These are phyloP conservation scores for Salvelinus sp. DNA, from an alignment of 2,113 vertebrate genomes.

Conservation along the genomic window DNA sequence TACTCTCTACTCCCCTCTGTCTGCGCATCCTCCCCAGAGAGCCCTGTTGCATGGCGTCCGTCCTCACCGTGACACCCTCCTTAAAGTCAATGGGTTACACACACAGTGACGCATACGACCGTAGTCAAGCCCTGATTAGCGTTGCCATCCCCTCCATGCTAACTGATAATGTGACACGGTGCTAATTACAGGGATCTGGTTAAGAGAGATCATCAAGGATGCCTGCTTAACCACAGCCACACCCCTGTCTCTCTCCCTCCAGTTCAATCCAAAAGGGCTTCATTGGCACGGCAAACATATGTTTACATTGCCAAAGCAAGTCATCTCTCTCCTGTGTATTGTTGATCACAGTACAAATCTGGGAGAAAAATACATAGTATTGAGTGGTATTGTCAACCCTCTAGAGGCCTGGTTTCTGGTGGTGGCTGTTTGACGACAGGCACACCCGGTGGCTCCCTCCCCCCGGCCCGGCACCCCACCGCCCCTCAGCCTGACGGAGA, in stretches of 20 bases:
- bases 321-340: background rate
- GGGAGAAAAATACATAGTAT: background rate
- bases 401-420: constrained; percentile 25
- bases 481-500: background rate
- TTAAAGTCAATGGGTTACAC: too few relatives aligned
- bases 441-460: constrained; percentile 15
- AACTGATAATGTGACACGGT: background rate
- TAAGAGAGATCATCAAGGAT: background rate
- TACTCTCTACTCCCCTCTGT: too few relatives aligned
- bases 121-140: background rate
- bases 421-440: constrained; percentile 20
- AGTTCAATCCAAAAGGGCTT: background rate
- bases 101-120: too few relatives aligned
- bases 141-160: constrained; percentile 2
- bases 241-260: constrained; percentile 22
- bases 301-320: too few relatives aligned
- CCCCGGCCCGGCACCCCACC: background rate
- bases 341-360: background rate
- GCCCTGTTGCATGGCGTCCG: too few relatives aligned
- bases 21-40: too few relatives aligned
- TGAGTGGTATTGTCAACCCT: constrained; percentile 35
- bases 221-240: constrained; percentile 9
- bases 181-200: constrained; percentile 14
- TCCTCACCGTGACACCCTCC: too few relatives aligned
- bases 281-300: too few relatives aligned